Evolutionary conservation across 2,113 vertebrate genomes (phyloP).

Genomic region (Panthera tigris): DNA sequence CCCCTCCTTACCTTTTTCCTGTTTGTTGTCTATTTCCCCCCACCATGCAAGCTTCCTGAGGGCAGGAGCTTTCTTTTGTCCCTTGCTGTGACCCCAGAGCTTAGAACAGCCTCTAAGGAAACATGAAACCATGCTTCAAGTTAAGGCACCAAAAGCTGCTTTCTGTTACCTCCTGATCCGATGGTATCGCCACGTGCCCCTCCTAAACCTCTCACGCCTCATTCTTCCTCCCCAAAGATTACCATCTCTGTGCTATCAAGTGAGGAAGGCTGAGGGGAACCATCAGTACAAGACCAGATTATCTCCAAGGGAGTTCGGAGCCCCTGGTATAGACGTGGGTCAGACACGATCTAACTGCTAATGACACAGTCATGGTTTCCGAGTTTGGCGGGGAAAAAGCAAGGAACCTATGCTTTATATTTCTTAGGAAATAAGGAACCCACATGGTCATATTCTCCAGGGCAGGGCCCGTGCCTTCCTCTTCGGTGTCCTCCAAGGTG

Average conservation of each 20-base stretch:
- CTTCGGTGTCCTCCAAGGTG: not conserved
- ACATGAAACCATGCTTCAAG: too few relatives aligned
- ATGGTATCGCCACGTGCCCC: fast-evolving
- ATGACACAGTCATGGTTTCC: not conserved
- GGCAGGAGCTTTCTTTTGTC: not conserved
- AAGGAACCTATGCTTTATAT: not conserved
- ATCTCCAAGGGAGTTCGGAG: not conserved
- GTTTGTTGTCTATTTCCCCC: not conserved
- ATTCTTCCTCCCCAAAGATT: not conserved
- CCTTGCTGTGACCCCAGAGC: not conserved
- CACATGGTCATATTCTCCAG: not conserved
- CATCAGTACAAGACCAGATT: not conserved
- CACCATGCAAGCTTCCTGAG: not conserved
- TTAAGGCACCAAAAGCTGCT: not conserved
- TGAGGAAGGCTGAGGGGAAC: not conserved
- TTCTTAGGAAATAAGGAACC: not conserved
- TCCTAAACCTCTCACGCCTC: not conserved
- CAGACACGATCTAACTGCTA: not conserved
- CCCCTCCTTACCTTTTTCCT: not conserved
- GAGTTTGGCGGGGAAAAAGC: not conserved
- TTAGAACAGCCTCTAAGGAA: not conserved
- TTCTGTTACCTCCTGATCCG: not conserved
- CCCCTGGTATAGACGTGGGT: not conserved
- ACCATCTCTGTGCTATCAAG: not conserved
- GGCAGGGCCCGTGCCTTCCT: fast-evolving